Evolutionary conservation across 2,797 vertebrate genomes (phyloP).

Genomic region (Orientallactaga sibirica): DNA sequence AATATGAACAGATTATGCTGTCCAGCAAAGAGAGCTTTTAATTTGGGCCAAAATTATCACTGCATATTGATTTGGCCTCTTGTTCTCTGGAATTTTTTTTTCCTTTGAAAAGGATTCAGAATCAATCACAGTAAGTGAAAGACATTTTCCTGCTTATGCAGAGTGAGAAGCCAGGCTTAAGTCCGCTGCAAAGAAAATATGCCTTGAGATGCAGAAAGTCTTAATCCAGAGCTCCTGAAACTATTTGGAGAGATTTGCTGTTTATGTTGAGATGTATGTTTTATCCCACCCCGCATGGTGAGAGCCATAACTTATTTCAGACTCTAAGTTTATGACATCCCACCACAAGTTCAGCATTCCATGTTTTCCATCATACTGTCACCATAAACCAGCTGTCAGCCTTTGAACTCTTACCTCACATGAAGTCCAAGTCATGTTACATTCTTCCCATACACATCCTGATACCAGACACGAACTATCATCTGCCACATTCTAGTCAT

Average conservation of each 20-base stretch:
- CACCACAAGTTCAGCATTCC: not conserved
- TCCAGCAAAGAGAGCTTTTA: conserved; percentile 42
- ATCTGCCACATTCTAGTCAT: not conserved
- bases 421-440: not conserved
- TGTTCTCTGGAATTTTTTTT: conserved; percentile 52
- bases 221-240: not conserved
- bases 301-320: not conserved
- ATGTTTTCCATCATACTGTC: not conserved
- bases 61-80: conserved; percentile 34
- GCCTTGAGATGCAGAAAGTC: not conserved
- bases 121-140: conserved; percentile 52
- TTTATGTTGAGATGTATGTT: not conserved
- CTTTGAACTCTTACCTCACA: not conserved
- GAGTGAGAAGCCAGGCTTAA: conserved; percentile 40
- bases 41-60: conserved; percentile 38
- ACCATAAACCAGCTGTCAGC: not conserved
- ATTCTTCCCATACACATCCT: not conserved
- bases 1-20: conserved; percentile 59
- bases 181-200: conserved; percentile 35
- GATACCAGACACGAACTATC: not conserved
- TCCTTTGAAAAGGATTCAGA: conserved; percentile 48
- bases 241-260: not conserved
- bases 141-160: not conserved
- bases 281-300: fast-evolving
- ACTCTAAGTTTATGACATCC: not conserved